Evolutionary conservation across 2,797 vertebrate genomes (phyloP), one percentile per base, ranked within the genome.

Genomic region (Rhadinocentrus ornatus): DNA sequence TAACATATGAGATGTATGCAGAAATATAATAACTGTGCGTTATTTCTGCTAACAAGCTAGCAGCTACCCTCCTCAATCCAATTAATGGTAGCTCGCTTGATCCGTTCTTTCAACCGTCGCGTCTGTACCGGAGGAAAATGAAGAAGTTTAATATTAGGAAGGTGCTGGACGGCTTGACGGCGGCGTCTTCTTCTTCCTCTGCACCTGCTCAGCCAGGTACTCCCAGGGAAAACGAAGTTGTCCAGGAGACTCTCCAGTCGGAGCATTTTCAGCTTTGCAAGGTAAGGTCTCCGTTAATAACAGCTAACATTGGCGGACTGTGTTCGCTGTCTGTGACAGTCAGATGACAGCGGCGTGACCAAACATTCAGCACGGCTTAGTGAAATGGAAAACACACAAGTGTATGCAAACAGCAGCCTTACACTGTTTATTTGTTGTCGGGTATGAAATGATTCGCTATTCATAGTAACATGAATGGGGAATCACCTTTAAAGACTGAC

Each of bases 261-360:
- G 98, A 98, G 83, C 96, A 98, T 93, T 98, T 99, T 54, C 98
- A 99, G 96, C 97, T 98, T 65, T 99, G 98, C 93, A 99, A 99
- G 97, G 98, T 99, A 95, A 32, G 96, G 82, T 64, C 66, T 32
- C 44, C 32, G 50, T 29, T 31, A 20, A 64, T 5, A 55, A 6
- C 58, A 1, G 52, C 50, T n/a, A 3, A 60, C 57, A 3, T 56
- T 8, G 58, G 13, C 64, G 18, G 62, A 44, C 22, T 67, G 63
- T 48, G 39, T 44, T 55, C 27, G 27, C 53, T 31, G 27, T 29
- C 53, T 54, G 44, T 55, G 53, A 55, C 53, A 55, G 15, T 44
- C 65, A 75, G 86, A 65, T 87, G 88, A 90, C 86, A 86, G 69
- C 75, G 44, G 81, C 67, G 75, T 85, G 84, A 88, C 77, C 69